These are phyloP conservation scores for Hermatobates lingyangjiaoensis DNA, from an alignment of 1,140 invertebrate species.

Conservation along the genomic window DNA sequence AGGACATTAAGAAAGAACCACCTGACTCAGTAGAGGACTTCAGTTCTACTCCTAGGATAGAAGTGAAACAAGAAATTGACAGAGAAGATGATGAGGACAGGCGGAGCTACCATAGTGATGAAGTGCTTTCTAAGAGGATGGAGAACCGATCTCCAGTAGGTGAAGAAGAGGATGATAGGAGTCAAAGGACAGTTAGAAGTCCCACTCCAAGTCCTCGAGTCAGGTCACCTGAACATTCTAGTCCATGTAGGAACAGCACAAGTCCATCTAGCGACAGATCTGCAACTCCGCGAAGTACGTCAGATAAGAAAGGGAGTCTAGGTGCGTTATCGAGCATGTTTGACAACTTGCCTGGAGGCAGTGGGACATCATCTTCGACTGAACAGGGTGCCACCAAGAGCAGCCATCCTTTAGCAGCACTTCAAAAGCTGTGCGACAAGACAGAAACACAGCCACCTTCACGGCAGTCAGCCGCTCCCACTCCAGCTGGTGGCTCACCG, in stretches of 20 bases:
- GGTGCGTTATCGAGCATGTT: conserved; percentile 77
- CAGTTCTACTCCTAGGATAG: not conserved
- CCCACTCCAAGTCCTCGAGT: conserved; percentile 24
- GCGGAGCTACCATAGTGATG: conserved; percentile 29
- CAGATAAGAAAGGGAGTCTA: conserved; percentile 51
- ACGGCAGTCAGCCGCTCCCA: conserved; percentile 6
- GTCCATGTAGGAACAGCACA: conserved; percentile 36
- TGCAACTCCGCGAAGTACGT: conserved; percentile 42
- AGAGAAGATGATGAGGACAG: conserved; percentile 30
- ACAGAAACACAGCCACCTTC: conserved; percentile 47
- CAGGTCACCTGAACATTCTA: conserved; percentile 24
- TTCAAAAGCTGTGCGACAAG: conserved; percentile 89
- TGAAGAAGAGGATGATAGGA: conserved; percentile 26
- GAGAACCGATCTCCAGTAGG: conserved; percentile 21
- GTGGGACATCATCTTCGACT: conserved; percentile 19
- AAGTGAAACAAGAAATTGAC: conserved; percentile 22
- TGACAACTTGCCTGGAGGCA: conserved; percentile 48
- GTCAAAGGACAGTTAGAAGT: conserved; percentile 14
- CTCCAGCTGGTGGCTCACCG: conserved; percentile 10
- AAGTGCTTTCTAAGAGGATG: conserved; percentile 15
- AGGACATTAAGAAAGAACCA: conserved; percentile 17
- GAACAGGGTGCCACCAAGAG: conserved; percentile 38
- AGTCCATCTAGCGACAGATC: conserved; percentile 58
- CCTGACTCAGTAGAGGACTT: conserved; percentile 4
- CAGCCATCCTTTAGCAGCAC: conserved; percentile 72